A percentile compares a stretch with the other conserved stretches of the same genome.
Conservation (phyloP, 2,888 invertebrate genomes). For the Ypsolopha sequella region DNA sequence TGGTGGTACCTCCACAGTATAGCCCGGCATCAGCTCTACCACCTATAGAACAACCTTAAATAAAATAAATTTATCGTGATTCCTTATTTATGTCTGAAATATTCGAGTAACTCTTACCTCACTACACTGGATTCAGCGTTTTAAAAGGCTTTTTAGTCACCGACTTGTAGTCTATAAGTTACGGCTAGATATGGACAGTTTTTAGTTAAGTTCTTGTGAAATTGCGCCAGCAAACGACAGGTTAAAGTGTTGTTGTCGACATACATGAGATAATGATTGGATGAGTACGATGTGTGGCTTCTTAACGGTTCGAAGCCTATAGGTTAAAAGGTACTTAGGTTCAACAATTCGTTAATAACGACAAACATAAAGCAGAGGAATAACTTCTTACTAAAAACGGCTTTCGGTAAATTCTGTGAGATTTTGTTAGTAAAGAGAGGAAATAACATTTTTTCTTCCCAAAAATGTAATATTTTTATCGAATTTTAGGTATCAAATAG, state of each 20-base stretch:
- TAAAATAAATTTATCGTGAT: no score
- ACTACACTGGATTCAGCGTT: constrained; percentile 20
- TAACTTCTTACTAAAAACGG: not conserved
- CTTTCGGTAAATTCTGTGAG: not conserved
- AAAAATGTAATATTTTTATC: no score
- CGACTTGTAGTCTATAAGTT: constrained; percentile 28
- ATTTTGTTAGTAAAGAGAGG: no score
- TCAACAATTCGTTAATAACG: not conserved
- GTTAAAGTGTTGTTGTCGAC: constrained; percentile 32
- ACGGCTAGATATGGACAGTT: constrained; percentile 33
- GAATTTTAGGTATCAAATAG: no score
- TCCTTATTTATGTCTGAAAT: no score
- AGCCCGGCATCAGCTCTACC: no score
- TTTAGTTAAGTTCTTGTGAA: constrained; percentile 39
- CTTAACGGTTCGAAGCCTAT: no score
- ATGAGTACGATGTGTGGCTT: not conserved
- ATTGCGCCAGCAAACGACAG: constrained; percentile 27
- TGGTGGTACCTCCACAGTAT: no score
- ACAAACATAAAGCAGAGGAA: not conserved
- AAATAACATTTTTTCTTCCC: no score
- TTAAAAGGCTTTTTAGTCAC: constrained; percentile 35
- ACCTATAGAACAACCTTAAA: no score
- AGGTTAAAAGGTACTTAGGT: not conserved
- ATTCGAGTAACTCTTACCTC: not conserved
- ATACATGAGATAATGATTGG: constrained; percentile 22